Evolutionary conservation across 64 coral and sea anemone species (phyloP).

Genomic region (Exaiptasia diaphana): DNA sequence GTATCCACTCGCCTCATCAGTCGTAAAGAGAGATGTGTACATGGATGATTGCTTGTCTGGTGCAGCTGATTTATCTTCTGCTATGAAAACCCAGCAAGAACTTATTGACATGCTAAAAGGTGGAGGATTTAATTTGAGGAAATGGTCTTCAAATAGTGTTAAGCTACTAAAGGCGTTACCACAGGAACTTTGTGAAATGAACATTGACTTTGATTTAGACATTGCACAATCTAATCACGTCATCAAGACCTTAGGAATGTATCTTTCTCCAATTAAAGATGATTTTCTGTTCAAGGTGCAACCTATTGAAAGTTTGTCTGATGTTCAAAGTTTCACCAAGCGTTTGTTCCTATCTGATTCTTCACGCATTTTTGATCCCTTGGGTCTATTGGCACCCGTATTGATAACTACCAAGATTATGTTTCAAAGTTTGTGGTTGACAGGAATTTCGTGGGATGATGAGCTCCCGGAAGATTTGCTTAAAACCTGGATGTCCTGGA

Average conservation of each 20-base stretch:
- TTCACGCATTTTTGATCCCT: constrained; percentile 13
- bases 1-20: neutral
- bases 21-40: constrained; percentile 15
- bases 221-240: neutral
- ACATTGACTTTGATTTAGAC: neutral
- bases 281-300: neutral
- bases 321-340: neutral
- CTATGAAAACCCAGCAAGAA: constrained; percentile 15
- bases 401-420: constrained; percentile 9
- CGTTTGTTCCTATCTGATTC: neutral
- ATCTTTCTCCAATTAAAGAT: neutral
- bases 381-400: neutral
- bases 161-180: neutral
- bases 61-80: constrained; percentile 11
- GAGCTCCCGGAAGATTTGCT: neutral
- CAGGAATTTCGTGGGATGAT: constrained; percentile 17
- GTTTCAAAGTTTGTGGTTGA: constrained; percentile 10
- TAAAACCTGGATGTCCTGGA: constrained; percentile 5
- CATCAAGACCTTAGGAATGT: neutral
- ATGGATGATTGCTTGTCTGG: constrained; percentile 32
- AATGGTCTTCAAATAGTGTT: neutral
- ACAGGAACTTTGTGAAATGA: neutral
- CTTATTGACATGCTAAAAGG: constrained; percentile 27
- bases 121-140: constrained; percentile 16
- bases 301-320: neutral